Percentiles rank a stretch among this genome's conserved stretches.
Conservation (phyloP, 2,113 vertebrate genomes). For the Peromyscus polionotus region DNA sequence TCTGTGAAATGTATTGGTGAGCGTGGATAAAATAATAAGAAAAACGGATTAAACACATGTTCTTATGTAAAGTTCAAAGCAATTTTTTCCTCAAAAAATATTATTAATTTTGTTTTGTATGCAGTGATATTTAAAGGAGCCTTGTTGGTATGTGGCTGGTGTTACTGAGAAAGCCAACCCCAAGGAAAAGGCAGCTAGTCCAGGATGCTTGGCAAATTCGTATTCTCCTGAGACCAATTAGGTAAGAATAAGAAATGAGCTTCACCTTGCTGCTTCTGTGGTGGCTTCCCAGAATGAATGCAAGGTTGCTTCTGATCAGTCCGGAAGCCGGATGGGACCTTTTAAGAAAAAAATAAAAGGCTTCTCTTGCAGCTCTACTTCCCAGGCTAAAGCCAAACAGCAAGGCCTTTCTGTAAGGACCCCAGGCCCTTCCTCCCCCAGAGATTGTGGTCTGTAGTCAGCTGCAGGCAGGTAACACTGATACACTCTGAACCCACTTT, state of each 20-base stretch:
- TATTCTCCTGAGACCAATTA: slow-evolving; percentile 51
- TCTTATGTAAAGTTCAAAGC: not conserved
- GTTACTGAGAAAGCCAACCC: not conserved
- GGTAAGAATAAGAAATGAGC: not conserved
- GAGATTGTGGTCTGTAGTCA: not conserved
- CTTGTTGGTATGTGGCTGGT: not conserved
- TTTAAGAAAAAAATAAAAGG: not conserved
- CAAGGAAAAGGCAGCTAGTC: slow-evolving; percentile 7
- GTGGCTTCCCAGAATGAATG: not conserved
- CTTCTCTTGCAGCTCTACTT: not conserved
- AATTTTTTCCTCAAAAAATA: not conserved
- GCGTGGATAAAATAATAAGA: not conserved
- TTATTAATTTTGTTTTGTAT: not conserved
- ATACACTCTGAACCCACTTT: not conserved
- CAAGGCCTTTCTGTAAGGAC: not conserved
- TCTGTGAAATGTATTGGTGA: not conserved
- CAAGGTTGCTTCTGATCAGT: not conserved
- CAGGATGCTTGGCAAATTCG: not conserved
- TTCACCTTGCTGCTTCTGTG: not conserved
- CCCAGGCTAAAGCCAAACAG: not conserved
- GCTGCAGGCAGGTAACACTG: not conserved
- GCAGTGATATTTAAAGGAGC: not conserved
- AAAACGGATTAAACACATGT: not conserved
- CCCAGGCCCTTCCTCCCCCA: accelerated
- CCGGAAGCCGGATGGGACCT: not conserved